A percentile compares a stretch with the other conserved stretches of the same genome.
phyloP scores from a whole-genome alignment of 2,888 invertebrate genomes.

The Gymnoscelis rufifasciata region DNA sequence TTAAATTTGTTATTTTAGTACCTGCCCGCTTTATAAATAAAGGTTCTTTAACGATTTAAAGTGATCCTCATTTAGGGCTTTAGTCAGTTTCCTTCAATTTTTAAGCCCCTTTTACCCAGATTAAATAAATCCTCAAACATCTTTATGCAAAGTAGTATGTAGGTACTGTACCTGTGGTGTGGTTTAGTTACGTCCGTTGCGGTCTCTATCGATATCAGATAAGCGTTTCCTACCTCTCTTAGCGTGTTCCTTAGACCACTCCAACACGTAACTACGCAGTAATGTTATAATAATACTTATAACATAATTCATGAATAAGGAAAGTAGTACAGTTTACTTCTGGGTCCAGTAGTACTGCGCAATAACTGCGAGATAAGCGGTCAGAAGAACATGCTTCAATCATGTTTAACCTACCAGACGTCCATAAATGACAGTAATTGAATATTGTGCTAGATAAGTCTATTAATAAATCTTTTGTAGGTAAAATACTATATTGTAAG shows the following conservation, averaged over 20 bases:
- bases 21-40: too few species aligned
- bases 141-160: too few species aligned
- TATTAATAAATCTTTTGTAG: constrained; percentile 20
- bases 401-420: too few species aligned
- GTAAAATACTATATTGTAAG: too few species aligned
- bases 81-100: too few species aligned
- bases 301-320: constrained; percentile 6
- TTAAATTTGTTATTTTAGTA: too few species aligned
- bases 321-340: constrained; percentile 17
- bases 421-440: background rate
- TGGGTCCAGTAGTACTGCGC: constrained; percentile 44
- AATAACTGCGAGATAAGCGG: constrained; percentile 62
- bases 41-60: too few species aligned
- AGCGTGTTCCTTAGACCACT: background rate
- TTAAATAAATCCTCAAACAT: too few species aligned
- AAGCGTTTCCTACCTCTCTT: background rate
- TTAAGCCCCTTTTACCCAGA: too few species aligned
- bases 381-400: constrained; percentile 43
- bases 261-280: background rate
- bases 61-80: too few species aligned
- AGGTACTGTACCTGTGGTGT: too few species aligned
- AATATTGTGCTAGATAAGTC: constrained; percentile 14
- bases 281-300: background rate
- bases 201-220: background rate
- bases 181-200: background rate